Evolutionary conservation across 2,797 vertebrate genomes (phyloP).

Genomic region (Gastrophryne carolinensis): DNA sequence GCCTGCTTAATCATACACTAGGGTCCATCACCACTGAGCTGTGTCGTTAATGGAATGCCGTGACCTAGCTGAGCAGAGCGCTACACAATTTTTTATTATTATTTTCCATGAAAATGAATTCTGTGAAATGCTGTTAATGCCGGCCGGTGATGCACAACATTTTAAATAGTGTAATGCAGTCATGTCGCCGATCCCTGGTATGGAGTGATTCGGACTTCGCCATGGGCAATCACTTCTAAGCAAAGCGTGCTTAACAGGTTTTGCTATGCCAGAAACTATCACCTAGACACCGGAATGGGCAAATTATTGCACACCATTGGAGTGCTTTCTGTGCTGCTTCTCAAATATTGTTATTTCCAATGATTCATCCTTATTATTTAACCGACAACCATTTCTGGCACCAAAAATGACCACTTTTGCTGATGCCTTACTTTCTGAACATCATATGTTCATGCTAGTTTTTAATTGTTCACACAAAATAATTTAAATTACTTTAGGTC

Average conservation of each 20-base stretch:
- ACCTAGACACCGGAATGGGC: not conserved
- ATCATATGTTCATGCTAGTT: too few relatives aligned
- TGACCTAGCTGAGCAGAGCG: not conserved
- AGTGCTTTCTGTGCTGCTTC: too few relatives aligned
- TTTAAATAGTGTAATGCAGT: not conserved
- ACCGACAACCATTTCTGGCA: too few relatives aligned
- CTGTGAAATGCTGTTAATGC: not conserved
- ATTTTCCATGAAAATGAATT: slow-evolving; percentile 4
- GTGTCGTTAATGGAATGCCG: not conserved
- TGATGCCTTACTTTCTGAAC: too few relatives aligned
- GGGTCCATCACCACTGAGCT: not conserved
- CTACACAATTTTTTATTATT: not conserved
- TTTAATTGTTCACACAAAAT: too few relatives aligned
- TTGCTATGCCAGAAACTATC: slow-evolving; percentile 5
- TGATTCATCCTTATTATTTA: too few relatives aligned
- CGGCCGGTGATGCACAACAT: slow-evolving; percentile 1
- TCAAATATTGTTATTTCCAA: too few relatives aligned
- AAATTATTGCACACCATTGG: too few relatives aligned
- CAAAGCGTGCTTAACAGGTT: slow-evolving; percentile 12
- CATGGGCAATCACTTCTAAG: slow-evolving; percentile 8
- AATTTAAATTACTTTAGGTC: too few relatives aligned
- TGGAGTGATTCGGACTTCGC: not conserved
- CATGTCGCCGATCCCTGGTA: not conserved
- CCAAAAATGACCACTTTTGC: too few relatives aligned
- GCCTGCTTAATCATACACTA: not conserved